Percentiles rank a stretch among this genome's conserved stretches.
phyloP scores from a whole-genome alignment of 2,888 invertebrate genomes.

The Operophtera brumata region DNA sequence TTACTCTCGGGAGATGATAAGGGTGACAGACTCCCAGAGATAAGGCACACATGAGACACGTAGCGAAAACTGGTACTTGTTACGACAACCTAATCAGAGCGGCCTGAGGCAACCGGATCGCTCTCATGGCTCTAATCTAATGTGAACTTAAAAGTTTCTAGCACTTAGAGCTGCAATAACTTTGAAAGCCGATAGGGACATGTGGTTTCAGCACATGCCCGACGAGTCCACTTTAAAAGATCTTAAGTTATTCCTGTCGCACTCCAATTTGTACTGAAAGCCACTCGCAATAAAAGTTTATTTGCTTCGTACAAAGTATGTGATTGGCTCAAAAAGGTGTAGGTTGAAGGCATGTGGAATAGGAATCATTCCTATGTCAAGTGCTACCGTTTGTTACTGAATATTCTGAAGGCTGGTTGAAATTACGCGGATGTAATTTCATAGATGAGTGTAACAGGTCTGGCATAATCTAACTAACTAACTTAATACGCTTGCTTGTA shows the following conservation, averaged over 20 bases:
- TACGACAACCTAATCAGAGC: slow-evolving; percentile 56
- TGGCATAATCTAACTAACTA: not conserved
- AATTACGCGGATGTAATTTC: slow-evolving; percentile 25
- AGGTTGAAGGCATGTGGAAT: slow-evolving; percentile 47
- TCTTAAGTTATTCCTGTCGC: slow-evolving; percentile 36
- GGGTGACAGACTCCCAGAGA: slow-evolving; percentile 47
- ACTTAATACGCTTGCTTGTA: too few species aligned
- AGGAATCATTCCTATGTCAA: slow-evolving; percentile 49
- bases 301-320: slow-evolving; percentile 16
- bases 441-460: not conserved
- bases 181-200: slow-evolving; percentile 40
- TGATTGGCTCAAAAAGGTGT: slow-evolving; percentile 25
- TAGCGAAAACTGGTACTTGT: slow-evolving; percentile 55
- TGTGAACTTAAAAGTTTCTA: slow-evolving; percentile 50
- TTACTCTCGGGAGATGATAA: slow-evolving; percentile 55
- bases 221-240: slow-evolving; percentile 37
- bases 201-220: slow-evolving; percentile 42
- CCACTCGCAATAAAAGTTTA: slow-evolving; percentile 22
- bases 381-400: slow-evolving; percentile 51
- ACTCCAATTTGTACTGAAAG: slow-evolving; percentile 35
- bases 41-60: slow-evolving; percentile 73
- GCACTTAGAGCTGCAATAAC: slow-evolving; percentile 45
- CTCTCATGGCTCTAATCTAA: slow-evolving; percentile 41
- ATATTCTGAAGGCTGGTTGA: slow-evolving; percentile 37
- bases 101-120: slow-evolving; percentile 41